Evolutionary conservation across 2,113 vertebrate genomes (phyloP).

Genomic region (Taurulus bubalis): DNA sequence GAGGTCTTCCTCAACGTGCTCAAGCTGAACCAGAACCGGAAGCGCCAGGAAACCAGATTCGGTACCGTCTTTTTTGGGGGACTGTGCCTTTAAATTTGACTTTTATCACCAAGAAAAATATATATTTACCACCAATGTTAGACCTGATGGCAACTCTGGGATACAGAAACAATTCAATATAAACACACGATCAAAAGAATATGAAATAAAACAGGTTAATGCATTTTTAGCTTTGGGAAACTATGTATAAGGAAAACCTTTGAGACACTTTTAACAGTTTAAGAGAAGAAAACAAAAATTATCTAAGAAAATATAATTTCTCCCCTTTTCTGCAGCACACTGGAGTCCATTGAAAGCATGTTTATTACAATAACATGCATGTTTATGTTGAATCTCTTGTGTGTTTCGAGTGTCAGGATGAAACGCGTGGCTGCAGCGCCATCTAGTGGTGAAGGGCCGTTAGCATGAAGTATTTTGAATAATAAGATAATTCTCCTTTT

Average conservation of each 20-base stretch:
- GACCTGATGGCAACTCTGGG: no score
- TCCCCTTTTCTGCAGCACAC: neutral
- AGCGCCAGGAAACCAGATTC: slow-evolving; percentile 58
- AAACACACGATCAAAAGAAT: no score
- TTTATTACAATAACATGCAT: neutral
- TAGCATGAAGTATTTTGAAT: neutral
- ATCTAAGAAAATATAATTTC: no score
- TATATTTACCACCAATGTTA: no score
- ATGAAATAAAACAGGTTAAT: no score
- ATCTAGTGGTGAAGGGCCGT: neutral
- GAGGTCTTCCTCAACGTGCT: slow-evolving; percentile 83
- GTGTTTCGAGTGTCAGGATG: neutral
- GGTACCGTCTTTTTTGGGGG: slow-evolving; percentile 31
- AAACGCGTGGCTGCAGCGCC: slow-evolving; percentile 33
- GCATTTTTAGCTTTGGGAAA: no score
- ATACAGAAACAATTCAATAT: no score
- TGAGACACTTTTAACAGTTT: no score
- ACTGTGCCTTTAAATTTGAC: neutral
- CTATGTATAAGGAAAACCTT: no score
- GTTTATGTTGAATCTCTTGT: neutral
- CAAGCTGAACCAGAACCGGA: slow-evolving; percentile 79
- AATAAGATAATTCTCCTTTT: no score
- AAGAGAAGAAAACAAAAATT: no score
- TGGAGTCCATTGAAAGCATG: neutral
- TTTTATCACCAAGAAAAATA: neutral